phyloP scores from a whole-genome alignment of 2,797 vertebrate species.

The Enteromius argenteus region DNA sequence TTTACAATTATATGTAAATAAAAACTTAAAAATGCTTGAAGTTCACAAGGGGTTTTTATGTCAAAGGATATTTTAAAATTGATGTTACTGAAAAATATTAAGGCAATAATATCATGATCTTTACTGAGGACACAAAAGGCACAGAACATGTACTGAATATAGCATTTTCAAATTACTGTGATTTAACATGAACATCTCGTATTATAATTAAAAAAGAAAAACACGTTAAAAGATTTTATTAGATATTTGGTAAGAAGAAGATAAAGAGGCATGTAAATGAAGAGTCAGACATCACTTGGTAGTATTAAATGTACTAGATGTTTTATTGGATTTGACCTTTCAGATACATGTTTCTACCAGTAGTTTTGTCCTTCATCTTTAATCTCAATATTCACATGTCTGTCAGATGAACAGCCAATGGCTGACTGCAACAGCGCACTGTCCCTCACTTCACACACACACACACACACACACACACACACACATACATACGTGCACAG shows the following conservation, averaged over 20 bases:
- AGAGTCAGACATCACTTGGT: slow-evolving; percentile 73
- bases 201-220: not conserved
- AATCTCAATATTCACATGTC: slow-evolving; percentile 73
- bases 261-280: slow-evolving; percentile 58
- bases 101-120: too few species aligned
- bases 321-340: slow-evolving; percentile 87
- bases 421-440: slow-evolving; percentile 59
- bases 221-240: not conserved
- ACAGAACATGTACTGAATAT: not conserved
- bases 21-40: too few species aligned
- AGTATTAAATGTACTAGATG: slow-evolving; percentile 89
- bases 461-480: slow-evolving; percentile 9
- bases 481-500: not conserved
- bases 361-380: slow-evolving; percentile 57
- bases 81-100: too few species aligned
- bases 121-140: too few species aligned
- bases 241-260: not conserved
- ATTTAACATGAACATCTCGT: not conserved
- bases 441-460: slow-evolving; percentile 60
- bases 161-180: not conserved
- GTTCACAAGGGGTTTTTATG: too few species aligned
- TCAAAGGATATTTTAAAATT: too few species aligned
- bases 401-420: slow-evolving; percentile 74
- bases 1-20: too few species aligned
- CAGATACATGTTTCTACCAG: slow-evolving; percentile 69